phyloP scores from a whole-genome alignment of 2,888 invertebrate genomes.

The Eurytoma adleriae region DNA sequence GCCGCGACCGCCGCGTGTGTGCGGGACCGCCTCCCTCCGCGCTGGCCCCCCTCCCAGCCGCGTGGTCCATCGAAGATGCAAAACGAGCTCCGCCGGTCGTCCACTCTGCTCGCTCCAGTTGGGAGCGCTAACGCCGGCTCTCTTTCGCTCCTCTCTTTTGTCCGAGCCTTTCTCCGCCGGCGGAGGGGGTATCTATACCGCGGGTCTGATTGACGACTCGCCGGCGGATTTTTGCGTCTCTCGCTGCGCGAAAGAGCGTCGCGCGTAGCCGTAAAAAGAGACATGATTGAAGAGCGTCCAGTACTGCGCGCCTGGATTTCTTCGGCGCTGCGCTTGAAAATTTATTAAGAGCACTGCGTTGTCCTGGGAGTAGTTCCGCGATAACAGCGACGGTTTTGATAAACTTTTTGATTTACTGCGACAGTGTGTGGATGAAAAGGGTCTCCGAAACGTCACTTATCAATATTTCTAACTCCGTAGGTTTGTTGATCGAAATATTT shows the following conservation, averaged over 20 bases:
- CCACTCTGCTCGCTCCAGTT: constrained; percentile 20
- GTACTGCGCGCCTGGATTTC: too few species aligned
- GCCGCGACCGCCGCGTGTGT: constrained; percentile 6
- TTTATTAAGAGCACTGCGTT: too few species aligned
- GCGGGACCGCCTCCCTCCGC: neutral
- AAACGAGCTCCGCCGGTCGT: constrained; percentile 9
- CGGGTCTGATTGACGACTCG: constrained; percentile 2
- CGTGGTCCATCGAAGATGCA: constrained; percentile 21
- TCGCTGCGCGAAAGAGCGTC: neutral
- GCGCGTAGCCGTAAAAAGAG: neutral
- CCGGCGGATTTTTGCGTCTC: constrained; percentile 1
- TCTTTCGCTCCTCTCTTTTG: neutral
- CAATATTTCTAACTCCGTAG: too few species aligned
- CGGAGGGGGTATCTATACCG: neutral
- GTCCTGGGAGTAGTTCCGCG: too few species aligned
- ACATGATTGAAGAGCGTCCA: neutral
- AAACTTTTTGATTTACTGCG: too few species aligned
- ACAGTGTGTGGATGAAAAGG: too few species aligned
- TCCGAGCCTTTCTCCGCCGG: neutral
- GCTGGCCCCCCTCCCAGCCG: neutral
- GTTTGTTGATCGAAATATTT: too few species aligned
- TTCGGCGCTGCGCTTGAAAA: too few species aligned
- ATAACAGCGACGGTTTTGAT: too few species aligned
- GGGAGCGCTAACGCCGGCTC: neutral
- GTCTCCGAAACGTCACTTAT: too few species aligned